Conservation (phyloP, 2,888 invertebrate genomes). For the Globia sparganii region DNA sequence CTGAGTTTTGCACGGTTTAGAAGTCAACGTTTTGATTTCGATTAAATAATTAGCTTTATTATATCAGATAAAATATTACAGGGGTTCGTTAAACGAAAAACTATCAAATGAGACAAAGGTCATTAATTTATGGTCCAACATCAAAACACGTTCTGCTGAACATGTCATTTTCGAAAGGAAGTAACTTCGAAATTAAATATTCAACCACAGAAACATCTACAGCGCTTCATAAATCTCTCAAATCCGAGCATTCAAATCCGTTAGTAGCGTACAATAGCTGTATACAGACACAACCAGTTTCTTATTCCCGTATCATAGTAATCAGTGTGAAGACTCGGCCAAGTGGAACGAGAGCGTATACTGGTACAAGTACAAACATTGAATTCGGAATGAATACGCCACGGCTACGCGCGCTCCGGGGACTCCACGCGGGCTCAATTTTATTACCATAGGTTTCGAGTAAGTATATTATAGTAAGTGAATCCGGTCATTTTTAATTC, state of each 20-base stretch:
- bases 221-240: not conserved
- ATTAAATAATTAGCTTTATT: not conserved
- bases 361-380: slow-evolving; percentile 54
- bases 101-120: not conserved
- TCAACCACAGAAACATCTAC: not conserved
- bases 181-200: not conserved
- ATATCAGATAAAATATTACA: not conserved
- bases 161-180: not conserved
- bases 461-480: slow-evolving; percentile 36
- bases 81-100: not conserved
- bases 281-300: slow-evolving; percentile 36
- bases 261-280: slow-evolving; percentile 2
- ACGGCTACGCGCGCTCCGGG: slow-evolving; percentile 41
- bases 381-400: slow-evolving; percentile 55
- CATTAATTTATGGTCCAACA: not conserved
- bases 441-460: slow-evolving; percentile 44
- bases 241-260: slow-evolving; percentile 20
- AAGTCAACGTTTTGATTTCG: not conserved
- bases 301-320: slow-evolving; percentile 47
- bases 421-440: slow-evolving; percentile 32
- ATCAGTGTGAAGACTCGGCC: slow-evolving; percentile 49
- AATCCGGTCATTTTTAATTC: slow-evolving; percentile 45
- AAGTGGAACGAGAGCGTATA: slow-evolving; percentile 45
- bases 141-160: not conserved
- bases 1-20: not conserved